These are phyloP conservation scores for Forbesichthys papilliferus DNA, from an alignment of 2,113 vertebrate species.

Conservation along the genomic window DNA sequence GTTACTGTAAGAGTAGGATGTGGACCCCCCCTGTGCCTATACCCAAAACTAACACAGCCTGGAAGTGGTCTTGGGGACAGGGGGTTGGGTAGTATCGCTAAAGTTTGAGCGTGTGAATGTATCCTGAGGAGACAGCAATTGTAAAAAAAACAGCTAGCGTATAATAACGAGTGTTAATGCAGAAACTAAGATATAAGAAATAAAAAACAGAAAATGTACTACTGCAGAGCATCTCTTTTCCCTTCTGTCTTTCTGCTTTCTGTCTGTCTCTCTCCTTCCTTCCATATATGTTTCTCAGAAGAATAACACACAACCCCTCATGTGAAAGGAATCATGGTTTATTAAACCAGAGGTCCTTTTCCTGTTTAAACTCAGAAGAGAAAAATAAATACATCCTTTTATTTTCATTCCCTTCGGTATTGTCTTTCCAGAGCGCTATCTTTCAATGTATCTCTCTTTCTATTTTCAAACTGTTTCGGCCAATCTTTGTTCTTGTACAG, in stretches of 20 bases:
- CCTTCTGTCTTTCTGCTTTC: slow-evolving; percentile 13
- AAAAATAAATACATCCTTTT: slow-evolving; percentile 70
- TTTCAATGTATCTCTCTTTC: slow-evolving; percentile 48
- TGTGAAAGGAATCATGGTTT: slow-evolving; percentile 78
- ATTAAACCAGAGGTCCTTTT: slow-evolving; percentile 76
- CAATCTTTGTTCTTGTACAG: slow-evolving; percentile 3
- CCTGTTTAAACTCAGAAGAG: slow-evolving; percentile 73
- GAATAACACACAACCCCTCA: slow-evolving; percentile 75
- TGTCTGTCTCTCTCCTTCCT: slow-evolving; percentile 43
- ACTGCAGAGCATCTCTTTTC: slow-evolving; percentile 45
- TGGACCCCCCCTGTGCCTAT: slow-evolving; percentile 1
- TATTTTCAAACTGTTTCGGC: slow-evolving; percentile 5
- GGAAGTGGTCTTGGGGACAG: slow-evolving; percentile 55
- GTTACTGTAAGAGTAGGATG: neutral
- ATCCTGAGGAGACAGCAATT: slow-evolving; percentile 11
- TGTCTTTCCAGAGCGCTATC: slow-evolving; percentile 31
- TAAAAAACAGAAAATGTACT: slow-evolving; percentile 41
- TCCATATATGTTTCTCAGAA: slow-evolving; percentile 69
- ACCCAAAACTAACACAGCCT: slow-evolving; percentile 74
- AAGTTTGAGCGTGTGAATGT: slow-evolving; percentile 6
- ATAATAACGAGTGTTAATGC: neutral
- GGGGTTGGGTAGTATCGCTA: neutral
- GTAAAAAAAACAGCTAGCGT: neutral
- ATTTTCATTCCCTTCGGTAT: slow-evolving; percentile 66
- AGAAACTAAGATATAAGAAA: neutral